A percentile compares a stretch with the other conserved stretches of the same genome.
These are phyloP conservation scores for Hemicordylus capensis DNA, from an alignment of 2,113 vertebrate species.

Conservation along the genomic window DNA sequence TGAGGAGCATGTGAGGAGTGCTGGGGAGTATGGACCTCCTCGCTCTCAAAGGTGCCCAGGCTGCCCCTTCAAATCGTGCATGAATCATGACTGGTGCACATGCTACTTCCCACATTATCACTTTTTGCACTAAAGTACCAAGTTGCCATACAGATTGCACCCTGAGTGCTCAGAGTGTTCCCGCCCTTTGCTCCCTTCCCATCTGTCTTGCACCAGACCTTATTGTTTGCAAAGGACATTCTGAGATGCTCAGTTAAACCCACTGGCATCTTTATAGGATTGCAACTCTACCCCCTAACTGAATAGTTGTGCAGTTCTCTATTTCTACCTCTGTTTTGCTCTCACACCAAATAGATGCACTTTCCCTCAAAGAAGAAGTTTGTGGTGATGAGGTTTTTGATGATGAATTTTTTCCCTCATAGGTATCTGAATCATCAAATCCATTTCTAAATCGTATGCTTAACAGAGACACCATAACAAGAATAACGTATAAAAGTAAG, in stretches of 20 bases:
- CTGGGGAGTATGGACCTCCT: no score
- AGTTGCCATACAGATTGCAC: not conserved
- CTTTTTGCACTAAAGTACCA: not conserved
- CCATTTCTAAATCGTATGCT: conserved; percentile 98
- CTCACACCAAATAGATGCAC: not conserved
- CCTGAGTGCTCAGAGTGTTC: not conserved
- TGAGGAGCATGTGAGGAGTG: no score
- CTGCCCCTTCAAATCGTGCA: no score
- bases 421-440: conserved; percentile 98
- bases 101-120: not conserved
- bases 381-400: conserved; percentile 10
- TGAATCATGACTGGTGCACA: no score
- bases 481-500: conserved; percentile 99
- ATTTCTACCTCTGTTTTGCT: not conserved
- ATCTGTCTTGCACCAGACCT: not conserved
- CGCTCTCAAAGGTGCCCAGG: no score
- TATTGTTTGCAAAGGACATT: not conserved
- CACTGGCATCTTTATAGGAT: not conserved
- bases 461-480: conserved; percentile 99
- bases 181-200: not conserved
- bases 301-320: not conserved
- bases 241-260: not conserved
- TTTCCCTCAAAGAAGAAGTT: not conserved
- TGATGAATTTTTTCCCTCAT: conserved; percentile 38
- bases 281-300: not conserved